Evolutionary conservation across 2,888 invertebrate genomes (phyloP).

Genomic region (Aromia moschata): DNA sequence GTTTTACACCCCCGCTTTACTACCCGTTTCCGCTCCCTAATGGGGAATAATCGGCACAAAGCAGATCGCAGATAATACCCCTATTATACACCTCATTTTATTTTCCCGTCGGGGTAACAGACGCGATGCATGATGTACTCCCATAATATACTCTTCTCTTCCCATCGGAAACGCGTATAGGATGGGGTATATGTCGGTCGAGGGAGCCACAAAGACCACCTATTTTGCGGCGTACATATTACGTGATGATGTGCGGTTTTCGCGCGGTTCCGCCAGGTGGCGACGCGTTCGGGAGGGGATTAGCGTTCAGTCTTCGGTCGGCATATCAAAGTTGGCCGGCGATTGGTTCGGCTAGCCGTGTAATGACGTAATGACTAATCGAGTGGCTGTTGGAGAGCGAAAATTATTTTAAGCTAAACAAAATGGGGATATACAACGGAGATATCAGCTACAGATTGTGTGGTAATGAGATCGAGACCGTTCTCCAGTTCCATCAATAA

Average conservation of each 20-base stretch:
- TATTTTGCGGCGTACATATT: not conserved
- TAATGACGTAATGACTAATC: too few species aligned
- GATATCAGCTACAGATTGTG: too few species aligned
- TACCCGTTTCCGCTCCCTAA: not conserved
- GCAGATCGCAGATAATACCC: not conserved
- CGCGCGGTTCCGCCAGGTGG: too few species aligned
- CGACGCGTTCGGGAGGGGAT: too few species aligned
- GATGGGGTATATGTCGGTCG: not conserved
- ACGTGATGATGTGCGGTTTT: not conserved
- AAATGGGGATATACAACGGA: too few species aligned
- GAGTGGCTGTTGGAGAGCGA: too few species aligned
- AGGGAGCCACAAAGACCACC: not conserved
- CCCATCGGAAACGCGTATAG: not conserved
- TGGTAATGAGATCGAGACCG: too few species aligned
- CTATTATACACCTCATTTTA: constrained; percentile 1
- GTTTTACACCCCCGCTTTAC: not conserved
- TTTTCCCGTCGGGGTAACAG: not conserved
- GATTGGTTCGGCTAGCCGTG: too few species aligned
- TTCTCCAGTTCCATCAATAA: too few species aligned
- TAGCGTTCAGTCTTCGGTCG: too few species aligned
- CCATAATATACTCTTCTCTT: not conserved
- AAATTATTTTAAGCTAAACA: too few species aligned
- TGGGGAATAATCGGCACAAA: not conserved
- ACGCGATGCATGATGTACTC: not conserved
- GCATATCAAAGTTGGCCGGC: too few species aligned